Base-by-base conservation (phyloP, 2,797 vertebrate species). In the Eurystomus glaucurus region DNA sequence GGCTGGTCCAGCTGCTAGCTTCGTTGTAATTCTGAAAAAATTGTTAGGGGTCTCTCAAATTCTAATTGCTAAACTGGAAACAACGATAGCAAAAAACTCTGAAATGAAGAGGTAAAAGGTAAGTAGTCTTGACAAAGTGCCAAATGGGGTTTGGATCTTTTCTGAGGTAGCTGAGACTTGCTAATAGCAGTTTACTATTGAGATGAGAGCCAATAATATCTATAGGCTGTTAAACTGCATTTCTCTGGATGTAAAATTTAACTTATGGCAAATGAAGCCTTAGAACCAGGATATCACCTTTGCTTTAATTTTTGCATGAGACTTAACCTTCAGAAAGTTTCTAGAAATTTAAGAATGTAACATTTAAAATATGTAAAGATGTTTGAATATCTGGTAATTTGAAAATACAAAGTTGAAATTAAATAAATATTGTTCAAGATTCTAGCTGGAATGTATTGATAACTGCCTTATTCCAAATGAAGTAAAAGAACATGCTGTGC, bases 171-270 rank as follows among this genome's bases (percentile, higher is more conserved):
- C 16, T 43, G 17, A 28, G 68, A 25, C 3, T 6, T 69, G 6
- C 17, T 61, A 45, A 26, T 72, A 51, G 23, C 2, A 6, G 0
- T 43, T 43, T 43, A 2, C 29, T 75, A 1, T 20, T 87, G 43
- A 28, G 11, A 33, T 60, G 41, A 75, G n/a, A 52, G 23, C 45
- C 52, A 3, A 1, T 31, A 5, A 2, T 81, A 14, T 4, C 21
- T 46, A 0, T 16, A 21, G 50, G 7, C 12, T 21, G 31, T 58
- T 88, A 15, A 5, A 25, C 35, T 4, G 5, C 15, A 5, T 58
- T 19, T 66, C 21, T 62, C n/a, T 35, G 48, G 37, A 48, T 5
- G 5, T 57, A 33, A 68, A 31, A 9, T 50, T 20, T 14, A 64
- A 58, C 21, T 62, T 13, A 6, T 45, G 20, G 17, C 0, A 0